Conservation (phyloP, 2,113 vertebrate genomes). For the Oncorhynchus masou region DNA sequence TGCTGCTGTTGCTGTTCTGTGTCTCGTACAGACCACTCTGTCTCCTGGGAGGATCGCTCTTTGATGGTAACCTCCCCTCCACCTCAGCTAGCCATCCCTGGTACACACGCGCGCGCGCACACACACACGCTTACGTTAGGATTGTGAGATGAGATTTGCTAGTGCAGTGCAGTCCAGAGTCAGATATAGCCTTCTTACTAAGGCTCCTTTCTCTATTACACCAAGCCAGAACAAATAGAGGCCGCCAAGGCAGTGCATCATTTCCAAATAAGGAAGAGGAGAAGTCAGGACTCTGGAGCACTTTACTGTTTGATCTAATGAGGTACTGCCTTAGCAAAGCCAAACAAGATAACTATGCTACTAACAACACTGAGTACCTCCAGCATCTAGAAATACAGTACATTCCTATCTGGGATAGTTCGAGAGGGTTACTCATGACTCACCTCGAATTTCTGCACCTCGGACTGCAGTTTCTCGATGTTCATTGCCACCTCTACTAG, state of each 20-base stretch:
- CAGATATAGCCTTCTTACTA: not conserved
- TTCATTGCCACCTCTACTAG: slow-evolving; percentile 84
- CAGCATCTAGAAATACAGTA: too few species aligned
- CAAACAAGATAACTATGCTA: not conserved
- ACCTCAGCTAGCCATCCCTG: slow-evolving; percentile 95
- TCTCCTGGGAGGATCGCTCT: slow-evolving; percentile 76
- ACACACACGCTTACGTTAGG: slow-evolving; percentile 5
- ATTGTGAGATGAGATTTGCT: not conserved
- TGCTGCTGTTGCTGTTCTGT: slow-evolving; percentile 70
- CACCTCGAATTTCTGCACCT: slow-evolving; percentile 95
- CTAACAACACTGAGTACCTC: not conserved
- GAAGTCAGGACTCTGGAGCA: not conserved
- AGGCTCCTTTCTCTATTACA: not conserved
- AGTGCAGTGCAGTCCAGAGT: slow-evolving; percentile 8
- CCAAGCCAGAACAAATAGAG: slow-evolving; percentile 25
- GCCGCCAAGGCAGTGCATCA: slow-evolving; percentile 1
- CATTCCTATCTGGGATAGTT: too few species aligned
- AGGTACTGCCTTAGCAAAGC: not conserved
- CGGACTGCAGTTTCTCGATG: slow-evolving; percentile 85
- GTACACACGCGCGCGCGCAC: slow-evolving; percentile 8
- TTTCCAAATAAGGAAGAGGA: slow-evolving; percentile 60
- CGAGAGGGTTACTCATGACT: slow-evolving; percentile 3
- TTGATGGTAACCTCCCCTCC: slow-evolving; percentile 83
- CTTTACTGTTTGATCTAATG: not conserved
- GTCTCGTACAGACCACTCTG: slow-evolving; percentile 85